Evolutionary conservation across 2,797 vertebrate species (phyloP).

Genomic region (Rhynchotus rufescens): DNA sequence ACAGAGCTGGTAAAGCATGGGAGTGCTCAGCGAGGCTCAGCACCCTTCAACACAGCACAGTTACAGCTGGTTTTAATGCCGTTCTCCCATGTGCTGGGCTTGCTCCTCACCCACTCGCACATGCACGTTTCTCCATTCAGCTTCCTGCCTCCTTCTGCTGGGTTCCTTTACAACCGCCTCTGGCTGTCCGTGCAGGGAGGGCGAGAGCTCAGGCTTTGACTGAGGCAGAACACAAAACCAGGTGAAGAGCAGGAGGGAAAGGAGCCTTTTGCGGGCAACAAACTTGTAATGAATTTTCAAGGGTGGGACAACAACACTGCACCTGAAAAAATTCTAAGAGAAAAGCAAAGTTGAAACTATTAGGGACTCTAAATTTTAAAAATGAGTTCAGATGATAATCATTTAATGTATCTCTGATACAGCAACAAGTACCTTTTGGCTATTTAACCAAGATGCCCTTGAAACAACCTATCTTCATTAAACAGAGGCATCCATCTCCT

Average conservation of each 20-base stretch:
- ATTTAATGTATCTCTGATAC: not conserved
- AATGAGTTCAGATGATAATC: too few species aligned
- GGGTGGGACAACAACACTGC: not conserved
- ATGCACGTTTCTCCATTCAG: not conserved
- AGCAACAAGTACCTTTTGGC: not conserved
- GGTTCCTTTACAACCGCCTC: not conserved
- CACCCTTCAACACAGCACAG: accelerated
- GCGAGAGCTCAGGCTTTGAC: not conserved
- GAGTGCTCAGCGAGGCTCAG: accelerated
- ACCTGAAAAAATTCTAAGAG: not conserved
- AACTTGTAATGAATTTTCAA: not conserved
- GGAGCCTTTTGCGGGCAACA: not conserved
- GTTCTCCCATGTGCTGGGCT: too few species aligned
- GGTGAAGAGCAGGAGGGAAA: not conserved
- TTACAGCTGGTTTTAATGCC: too few species aligned
- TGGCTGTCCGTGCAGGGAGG: not conserved
- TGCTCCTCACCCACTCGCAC: not conserved
- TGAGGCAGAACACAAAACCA: not conserved
- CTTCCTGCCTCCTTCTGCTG: not conserved
- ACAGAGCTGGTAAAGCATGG: accelerated
- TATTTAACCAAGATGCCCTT: not conserved
- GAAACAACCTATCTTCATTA: not conserved
- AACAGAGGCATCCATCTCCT: too few species aligned
- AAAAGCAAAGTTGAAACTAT: not conserved
- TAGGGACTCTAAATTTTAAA: too few species aligned